A percentile compares a stretch with the other conserved stretches of the same genome.
phyloP scores from a whole-genome alignment of 1,140 invertebrate genomes.

The Meteorus sp. region DNA sequence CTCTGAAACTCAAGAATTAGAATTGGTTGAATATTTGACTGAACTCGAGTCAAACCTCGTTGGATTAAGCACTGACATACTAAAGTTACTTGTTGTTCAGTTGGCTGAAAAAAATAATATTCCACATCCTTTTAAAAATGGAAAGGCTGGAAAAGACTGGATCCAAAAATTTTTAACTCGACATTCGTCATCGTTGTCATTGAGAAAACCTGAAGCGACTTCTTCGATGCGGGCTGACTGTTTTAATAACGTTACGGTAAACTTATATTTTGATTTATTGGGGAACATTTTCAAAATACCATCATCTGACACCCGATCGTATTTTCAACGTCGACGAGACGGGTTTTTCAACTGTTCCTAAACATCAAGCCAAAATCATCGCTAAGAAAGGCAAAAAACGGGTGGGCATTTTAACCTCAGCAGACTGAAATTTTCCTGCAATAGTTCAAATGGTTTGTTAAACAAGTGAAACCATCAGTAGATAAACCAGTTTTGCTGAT shows the following conservation, averaged over 20 bases:
- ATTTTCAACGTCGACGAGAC: constrained; percentile 44
- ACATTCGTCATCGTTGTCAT: constrained; percentile 38
- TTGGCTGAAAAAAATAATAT: constrained; percentile 34
- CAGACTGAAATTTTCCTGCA: constrained; percentile 18
- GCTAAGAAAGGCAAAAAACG: constrained; percentile 36
- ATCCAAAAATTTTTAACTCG: constrained; percentile 39
- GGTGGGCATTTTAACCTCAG: too few species aligned
- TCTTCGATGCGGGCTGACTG: constrained; percentile 36
- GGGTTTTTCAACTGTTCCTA: constrained; percentile 36
- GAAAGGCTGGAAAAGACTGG: constrained; percentile 36
- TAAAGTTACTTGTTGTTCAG: constrained; percentile 28
- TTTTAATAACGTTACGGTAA: constrained; percentile 35
- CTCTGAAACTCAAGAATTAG: constrained; percentile 1
- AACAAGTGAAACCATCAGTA: constrained; percentile 23
- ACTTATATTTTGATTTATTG: background rate
- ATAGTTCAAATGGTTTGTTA: constrained; percentile 22
- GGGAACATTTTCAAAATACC: background rate
- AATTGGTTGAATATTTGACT: background rate
- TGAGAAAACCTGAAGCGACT: constrained; percentile 38
- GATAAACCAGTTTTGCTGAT: constrained; percentile 37
- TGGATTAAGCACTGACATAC: constrained; percentile 10
- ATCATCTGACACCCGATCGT: constrained; percentile 17
- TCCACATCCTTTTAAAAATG: constrained; percentile 25
- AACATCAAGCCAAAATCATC: constrained; percentile 38
- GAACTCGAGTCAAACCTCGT: background rate